phyloP scores from a whole-genome alignment of 2,888 invertebrate genomes.

The Halictus ligatus region DNA sequence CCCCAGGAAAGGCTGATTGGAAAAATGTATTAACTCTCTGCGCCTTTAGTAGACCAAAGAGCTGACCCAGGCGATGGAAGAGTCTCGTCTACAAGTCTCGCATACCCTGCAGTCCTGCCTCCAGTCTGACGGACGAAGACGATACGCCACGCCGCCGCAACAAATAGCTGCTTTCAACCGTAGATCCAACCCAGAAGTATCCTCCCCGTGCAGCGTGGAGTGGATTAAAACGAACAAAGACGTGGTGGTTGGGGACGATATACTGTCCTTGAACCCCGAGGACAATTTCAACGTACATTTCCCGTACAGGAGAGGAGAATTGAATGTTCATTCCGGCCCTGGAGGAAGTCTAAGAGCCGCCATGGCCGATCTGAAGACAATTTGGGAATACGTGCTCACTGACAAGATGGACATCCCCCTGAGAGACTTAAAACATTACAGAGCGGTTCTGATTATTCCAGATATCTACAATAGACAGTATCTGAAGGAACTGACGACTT shows the following conservation, averaged over 20 bases:
- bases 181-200: constrained; percentile 89
- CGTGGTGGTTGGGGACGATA: constrained; percentile 91
- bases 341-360: constrained; percentile 95
- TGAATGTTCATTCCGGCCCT: constrained; percentile 93
- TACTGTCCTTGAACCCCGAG: constrained; percentile 88
- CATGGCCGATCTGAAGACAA: constrained; percentile 93
- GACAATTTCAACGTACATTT: constrained; percentile 94
- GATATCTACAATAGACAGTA: constrained; percentile 95
- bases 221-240: constrained; percentile 89
- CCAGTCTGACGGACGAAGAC: constrained; percentile 92
- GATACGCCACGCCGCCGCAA: constrained; percentile 95
- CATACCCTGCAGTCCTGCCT: constrained; percentile 94
- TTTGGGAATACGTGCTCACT: constrained; percentile 94
- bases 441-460: constrained; percentile 94
- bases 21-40: constrained; percentile 19
- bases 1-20: neutral
- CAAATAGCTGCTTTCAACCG: constrained; percentile 95
- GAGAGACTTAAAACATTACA: constrained; percentile 90
- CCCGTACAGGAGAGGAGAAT: constrained; percentile 94
- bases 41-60: constrained; percentile 86
- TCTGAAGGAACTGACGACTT: constrained; percentile 92
- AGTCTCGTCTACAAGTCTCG: constrained; percentile 92
- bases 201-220: constrained; percentile 86
- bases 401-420: constrained; percentile 90
- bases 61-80: constrained; percentile 92